Evolutionary conservation across 35 echinoderm and acorn worm species (phyloP), one percentile per base, ranked within the genome.

Genomic region (Apostichopus parvimensis): DNA sequence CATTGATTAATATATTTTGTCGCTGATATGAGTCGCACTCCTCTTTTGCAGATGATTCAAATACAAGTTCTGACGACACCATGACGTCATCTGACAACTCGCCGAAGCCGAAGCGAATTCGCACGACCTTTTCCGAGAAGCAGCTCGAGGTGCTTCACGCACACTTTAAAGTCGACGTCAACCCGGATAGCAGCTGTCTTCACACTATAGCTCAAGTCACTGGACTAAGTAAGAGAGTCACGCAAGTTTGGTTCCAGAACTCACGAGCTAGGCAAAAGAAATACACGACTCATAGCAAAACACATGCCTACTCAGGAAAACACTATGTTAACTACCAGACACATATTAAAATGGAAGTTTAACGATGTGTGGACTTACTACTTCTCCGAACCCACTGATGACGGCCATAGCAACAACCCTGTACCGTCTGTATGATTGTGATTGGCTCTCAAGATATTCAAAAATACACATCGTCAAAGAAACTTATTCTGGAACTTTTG

Each of bases 161-260:
- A 4, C 93, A 95, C 80, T 99, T 99, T 64, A 96, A 94, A 88
- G 61, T 99, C 25, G 97, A 99, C 58, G 94, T 93, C 26, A 99
- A 99, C 54, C 97, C 97, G 5, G 97, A 96, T 52, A 93, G 94
- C 21, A 95, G 94, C 53, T 91, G 94, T 78, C 53, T 99, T 61
- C 92, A 99, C 58, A 84, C 93, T 21, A 96, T 99, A 54, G 97
- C 97, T 13, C 91, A 91, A n/a, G 87, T 93, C 7, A 96, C 97
- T 0, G 95, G 97, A 22, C 93, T 99, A 9, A 99, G 91, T 71
- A 99, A 99, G 62, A 77, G 97, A n/a, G 97, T 99, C 12, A 99
- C 97, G 2, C 97, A 96, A 87, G 97, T 99, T 9, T 99, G 97
- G 97, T 99, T 99, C 73, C 97, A 99, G 77, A 99, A 99, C 77